Evolutionary conservation across 2,113 vertebrate species (phyloP).

Genomic region (Pipa parva): DNA sequence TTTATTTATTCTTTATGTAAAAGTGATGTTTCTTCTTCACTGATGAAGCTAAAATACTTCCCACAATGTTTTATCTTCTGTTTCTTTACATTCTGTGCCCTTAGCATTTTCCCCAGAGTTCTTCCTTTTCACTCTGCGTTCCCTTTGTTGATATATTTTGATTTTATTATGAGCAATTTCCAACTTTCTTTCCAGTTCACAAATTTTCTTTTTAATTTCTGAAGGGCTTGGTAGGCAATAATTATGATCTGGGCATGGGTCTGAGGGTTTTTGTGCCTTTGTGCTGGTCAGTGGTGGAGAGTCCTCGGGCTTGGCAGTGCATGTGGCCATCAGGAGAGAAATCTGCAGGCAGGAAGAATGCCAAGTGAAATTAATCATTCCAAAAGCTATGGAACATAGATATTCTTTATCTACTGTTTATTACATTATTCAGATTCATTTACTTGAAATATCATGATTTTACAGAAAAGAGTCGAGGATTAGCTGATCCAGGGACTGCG

Average conservation of each 20-base stretch:
- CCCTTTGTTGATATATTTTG: slow-evolving; percentile 31
- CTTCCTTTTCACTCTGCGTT: slow-evolving; percentile 23
- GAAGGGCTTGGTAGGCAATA: slow-evolving; percentile 19
- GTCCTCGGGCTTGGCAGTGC: not conserved
- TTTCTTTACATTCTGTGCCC: not conserved
- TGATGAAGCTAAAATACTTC: not conserved
- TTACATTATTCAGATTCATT: too few relatives aligned
- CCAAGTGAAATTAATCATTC: too few relatives aligned
- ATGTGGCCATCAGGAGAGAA: not conserved
- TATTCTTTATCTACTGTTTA: too few relatives aligned
- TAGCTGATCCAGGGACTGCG: too few relatives aligned
- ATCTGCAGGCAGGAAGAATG: slow-evolving; percentile 4
- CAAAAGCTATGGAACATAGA: too few relatives aligned
- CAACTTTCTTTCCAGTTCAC: slow-evolving; percentile 15
- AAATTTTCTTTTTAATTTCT: slow-evolving; percentile 25
- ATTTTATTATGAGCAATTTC: slow-evolving; percentile 32
- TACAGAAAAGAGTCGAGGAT: too few relatives aligned
- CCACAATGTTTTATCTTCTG: not conserved
- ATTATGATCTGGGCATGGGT: not conserved
- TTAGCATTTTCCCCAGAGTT: not conserved
- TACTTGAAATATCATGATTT: too few relatives aligned
- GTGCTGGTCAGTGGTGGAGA: not conserved
- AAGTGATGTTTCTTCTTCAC: too few relatives aligned
- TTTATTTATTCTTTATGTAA: too few relatives aligned
- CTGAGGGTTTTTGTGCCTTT: not conserved